A percentile compares a stretch with the other conserved stretches of the same genome.
These are phyloP conservation scores for Drosophila subquinaria DNA, from an alignment of 2,888 invertebrate genomes.

Conservation along the genomic window DNA sequence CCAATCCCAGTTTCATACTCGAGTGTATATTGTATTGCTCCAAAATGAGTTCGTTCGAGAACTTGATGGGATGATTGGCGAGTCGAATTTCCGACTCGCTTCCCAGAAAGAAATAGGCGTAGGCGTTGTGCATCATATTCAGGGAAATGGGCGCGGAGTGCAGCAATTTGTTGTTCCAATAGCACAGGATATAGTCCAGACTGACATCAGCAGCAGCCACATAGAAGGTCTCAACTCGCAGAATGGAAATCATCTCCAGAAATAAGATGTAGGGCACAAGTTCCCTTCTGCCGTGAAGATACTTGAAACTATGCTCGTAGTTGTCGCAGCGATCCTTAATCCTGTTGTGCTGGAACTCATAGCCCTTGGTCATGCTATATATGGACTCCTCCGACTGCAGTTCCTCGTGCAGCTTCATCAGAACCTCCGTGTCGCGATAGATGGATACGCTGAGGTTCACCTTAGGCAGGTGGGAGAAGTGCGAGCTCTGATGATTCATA, in stretches of 20 bases:
- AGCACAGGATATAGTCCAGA: background rate
- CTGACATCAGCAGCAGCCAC: constrained; percentile 8
- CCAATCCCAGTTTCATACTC: constrained; percentile 8
- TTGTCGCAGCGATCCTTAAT: background rate
- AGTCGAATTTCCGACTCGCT: background rate
- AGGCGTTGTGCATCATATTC: constrained; percentile 34
- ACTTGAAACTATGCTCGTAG: background rate
- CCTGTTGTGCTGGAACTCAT: background rate
- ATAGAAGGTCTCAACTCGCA: constrained; percentile 16
- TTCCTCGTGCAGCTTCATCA: constrained; percentile 4
- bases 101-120: background rate
- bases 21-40: background rate
- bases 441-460: background rate
- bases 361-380: background rate
- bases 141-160: constrained; percentile 30
- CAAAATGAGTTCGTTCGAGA: background rate
- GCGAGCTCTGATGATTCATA: constrained; percentile 3
- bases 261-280: constrained; percentile 8
- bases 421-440: constrained; percentile 1
- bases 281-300: constrained; percentile 18
- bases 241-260: background rate
- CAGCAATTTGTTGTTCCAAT: constrained; percentile 22
- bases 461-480: constrained; percentile 1
- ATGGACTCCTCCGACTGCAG: background rate
- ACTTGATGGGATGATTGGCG: constrained; percentile 16